These are phyloP conservation scores for Nematostella vectensis DNA, from an alignment of 92 coral and sea anemone genomes.

Conservation along the genomic window DNA sequence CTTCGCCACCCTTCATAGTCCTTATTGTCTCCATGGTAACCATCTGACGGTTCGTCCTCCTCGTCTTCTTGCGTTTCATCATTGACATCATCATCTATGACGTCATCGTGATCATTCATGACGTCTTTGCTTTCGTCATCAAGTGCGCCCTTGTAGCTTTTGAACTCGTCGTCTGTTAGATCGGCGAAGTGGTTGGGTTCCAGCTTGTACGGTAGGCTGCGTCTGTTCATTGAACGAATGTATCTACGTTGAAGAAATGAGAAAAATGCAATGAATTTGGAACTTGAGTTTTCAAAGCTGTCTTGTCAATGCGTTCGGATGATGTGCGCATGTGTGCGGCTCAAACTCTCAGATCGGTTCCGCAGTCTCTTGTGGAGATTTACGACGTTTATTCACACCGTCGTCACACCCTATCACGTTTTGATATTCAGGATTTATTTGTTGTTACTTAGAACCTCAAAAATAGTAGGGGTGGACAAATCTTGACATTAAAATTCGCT, in stretches of 20 bases:
- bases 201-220: conserved; percentile 49
- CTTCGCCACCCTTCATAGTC: neutral
- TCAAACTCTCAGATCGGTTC: too few relatives aligned
- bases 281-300: too few relatives aligned
- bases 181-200: conserved; percentile 80
- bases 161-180: conserved; percentile 76
- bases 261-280: neutral
- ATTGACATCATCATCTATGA: neutral
- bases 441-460: too few relatives aligned
- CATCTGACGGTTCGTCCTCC: conserved; percentile 1
- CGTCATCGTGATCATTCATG: conserved; percentile 18
- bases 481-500: too few relatives aligned
- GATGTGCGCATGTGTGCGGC: too few relatives aligned
- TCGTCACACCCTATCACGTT: too few relatives aligned
- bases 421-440: too few relatives aligned
- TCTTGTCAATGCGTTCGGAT: too few relatives aligned
- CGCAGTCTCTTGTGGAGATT: too few relatives aligned
- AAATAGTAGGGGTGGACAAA: too few relatives aligned
- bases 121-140: conserved; percentile 44
- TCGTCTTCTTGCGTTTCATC: conserved; percentile 6
- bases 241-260: conserved; percentile 38
- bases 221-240: conserved; percentile 73
- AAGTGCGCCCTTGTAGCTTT: conserved; percentile 61
- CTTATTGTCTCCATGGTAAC: neutral
- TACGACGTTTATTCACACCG: too few relatives aligned